Base-by-base conservation (phyloP, 2,113 vertebrate species). In the Callipepla californica region DNA sequence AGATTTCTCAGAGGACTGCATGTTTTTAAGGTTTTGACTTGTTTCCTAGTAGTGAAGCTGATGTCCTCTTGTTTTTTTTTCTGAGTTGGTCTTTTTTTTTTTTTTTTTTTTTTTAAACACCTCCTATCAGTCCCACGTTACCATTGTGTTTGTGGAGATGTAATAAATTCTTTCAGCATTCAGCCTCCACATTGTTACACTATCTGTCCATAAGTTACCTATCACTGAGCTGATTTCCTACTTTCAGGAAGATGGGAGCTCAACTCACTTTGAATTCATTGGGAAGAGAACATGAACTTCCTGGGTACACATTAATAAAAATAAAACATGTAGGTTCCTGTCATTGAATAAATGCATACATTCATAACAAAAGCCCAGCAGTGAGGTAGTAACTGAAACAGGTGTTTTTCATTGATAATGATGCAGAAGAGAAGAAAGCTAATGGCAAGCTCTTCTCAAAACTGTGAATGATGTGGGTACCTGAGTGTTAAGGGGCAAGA, bases 1-100 rank as follows among this genome's bases (percentile, higher is more conserved):
- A 86, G 69, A 86, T 94, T 90, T 90, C 93, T 88, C 93, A 50
- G 68, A 76, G 68, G 94, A 12, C n/a, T 72, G 17, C 36, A 2
- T 57, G 53, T 28, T 94, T 92, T 82, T 80, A 50, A 80, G 51
- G 50, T 70, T 92, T 90, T 73, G 36, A 55, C n/a, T 20, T 30
- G 28, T 59, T 59, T 78, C 61, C 20, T 34, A 78, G 18, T 78
- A 84, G 42, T 57, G 61, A 65, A 81, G 69, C 47, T 93, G 92
- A 51, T 65, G 45, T 44, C n/a, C 66, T 8, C 65, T 50, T 45
- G 47, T 50, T 40, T 48, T 45, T 63, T 75, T 58, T 38, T 8
- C 16, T 28, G 72, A 68, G 51, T 86, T 78, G 47, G 20, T 84
- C 57, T 75, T 17, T 55, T 59, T 80, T 25, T 83, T 40, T 40